Evolutionary conservation across 2,888 invertebrate genomes (phyloP).

Genomic region (Pollenia amentaria): DNA sequence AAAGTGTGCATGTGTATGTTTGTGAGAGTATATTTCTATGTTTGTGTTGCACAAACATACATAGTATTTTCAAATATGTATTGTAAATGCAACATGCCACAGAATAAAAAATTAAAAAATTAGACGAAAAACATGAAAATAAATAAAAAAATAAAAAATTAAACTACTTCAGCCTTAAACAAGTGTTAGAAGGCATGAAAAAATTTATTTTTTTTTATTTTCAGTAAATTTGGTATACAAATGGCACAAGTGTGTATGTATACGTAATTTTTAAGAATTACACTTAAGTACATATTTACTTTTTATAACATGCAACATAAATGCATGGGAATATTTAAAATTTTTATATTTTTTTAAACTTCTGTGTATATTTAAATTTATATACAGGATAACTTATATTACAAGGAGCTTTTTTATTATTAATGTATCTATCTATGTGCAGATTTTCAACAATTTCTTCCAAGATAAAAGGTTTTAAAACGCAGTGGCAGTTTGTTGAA

Average conservation of each 20-base stretch:
- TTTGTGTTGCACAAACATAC: not conserved
- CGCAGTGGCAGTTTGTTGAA: too few species aligned
- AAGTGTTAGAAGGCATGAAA: slow-evolving; percentile 11
- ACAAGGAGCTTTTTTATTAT: not conserved
- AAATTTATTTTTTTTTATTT: not conserved
- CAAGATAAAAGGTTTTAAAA: not conserved
- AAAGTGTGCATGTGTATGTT: too few species aligned
- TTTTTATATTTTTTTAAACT: not conserved
- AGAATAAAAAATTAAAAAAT: not conserved
- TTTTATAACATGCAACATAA: not conserved
- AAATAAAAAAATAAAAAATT: slow-evolving; percentile 26
- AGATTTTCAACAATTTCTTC: not conserved
- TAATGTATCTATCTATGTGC: not conserved
- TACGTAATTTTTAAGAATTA: not conserved
- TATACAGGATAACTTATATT: not conserved
- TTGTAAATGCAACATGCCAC: not conserved
- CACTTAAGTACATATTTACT: not conserved
- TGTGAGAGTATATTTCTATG: not conserved
- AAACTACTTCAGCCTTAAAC: slow-evolving; percentile 23
- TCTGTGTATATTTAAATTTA: not conserved
- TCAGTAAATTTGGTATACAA: not conserved
- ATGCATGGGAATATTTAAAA: not conserved
- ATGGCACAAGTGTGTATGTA: not conserved
- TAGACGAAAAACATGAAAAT: not conserved
- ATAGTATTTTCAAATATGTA: not conserved